phyloP scores from a whole-genome alignment of 2,113 vertebrate genomes.

The Micromys minutus region DNA sequence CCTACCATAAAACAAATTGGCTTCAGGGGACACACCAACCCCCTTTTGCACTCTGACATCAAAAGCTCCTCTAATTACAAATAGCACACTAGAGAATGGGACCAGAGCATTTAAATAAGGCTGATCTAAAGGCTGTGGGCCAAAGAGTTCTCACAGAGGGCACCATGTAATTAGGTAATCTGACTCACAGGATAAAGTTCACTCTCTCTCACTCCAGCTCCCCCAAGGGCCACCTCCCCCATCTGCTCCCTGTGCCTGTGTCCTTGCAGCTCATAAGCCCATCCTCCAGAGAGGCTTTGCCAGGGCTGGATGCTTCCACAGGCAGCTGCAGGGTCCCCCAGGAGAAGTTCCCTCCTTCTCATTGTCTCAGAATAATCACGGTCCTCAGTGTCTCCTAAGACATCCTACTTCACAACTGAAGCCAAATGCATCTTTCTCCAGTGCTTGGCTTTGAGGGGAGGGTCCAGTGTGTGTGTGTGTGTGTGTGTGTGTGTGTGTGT shows the following conservation, averaged over 20 bases:
- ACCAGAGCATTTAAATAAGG: constrained; percentile 53
- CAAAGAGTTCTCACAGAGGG: constrained; percentile 57
- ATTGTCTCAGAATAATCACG: not conserved
- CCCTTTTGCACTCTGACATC: constrained; percentile 14
- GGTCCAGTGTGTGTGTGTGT: not conserved
- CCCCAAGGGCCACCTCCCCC: not conserved
- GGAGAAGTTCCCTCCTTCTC: not conserved
- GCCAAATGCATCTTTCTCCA: not conserved
- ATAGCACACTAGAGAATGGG: constrained; percentile 18
- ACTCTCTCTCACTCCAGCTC: not conserved
- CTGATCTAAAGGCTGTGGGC: constrained; percentile 57
- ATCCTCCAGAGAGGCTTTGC: not conserved
- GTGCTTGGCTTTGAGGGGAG: not conserved
- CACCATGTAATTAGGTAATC: constrained; percentile 62
- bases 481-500: not conserved
- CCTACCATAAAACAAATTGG: constrained; percentile 9
- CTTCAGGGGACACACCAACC: not conserved
- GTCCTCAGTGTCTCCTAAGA: not conserved
- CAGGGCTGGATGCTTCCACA: not conserved
- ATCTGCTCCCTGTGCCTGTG: not conserved
- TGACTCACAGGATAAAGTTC: constrained; percentile 47
- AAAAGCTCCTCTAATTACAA: constrained; percentile 52
- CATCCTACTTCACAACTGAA: not conserved
- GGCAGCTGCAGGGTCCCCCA: not conserved
- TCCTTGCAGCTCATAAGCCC: not conserved